These are phyloP conservation scores for Bergia sp. DNA, from an alignment of 92 coral and sea anemone genomes.

Conservation along the genomic window DNA sequence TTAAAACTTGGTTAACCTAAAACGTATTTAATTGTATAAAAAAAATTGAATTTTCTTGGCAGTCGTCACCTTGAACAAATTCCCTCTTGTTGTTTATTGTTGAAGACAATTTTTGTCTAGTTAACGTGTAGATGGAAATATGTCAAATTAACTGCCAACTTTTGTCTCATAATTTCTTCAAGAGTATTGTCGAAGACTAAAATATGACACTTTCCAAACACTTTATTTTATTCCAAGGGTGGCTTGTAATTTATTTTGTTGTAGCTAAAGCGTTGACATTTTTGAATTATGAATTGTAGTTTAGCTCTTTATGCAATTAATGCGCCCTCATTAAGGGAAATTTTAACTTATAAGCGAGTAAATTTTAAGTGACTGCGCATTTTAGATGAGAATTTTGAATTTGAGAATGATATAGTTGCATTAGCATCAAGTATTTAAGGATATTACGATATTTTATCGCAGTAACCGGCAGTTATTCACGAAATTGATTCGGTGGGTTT, in stretches of 20 bases:
- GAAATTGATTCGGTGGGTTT: not conserved
- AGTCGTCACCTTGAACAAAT: not conserved
- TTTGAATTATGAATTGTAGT: not conserved
- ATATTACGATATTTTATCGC: not conserved
- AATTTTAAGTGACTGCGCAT: not conserved
- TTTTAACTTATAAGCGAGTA: conserved; percentile 10
- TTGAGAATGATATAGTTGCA: conserved; percentile 4
- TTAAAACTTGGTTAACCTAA: too few relatives aligned
- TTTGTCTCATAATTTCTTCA: not conserved
- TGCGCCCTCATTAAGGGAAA: not conserved
- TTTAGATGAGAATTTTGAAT: conserved; percentile 1
- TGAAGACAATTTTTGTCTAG: too few relatives aligned
- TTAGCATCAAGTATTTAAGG: conserved; percentile 10
- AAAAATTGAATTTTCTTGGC: not conserved
- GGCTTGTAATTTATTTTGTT: not conserved
- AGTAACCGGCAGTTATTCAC: not conserved
- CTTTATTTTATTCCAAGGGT: not conserved
- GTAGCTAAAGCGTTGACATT: not conserved
- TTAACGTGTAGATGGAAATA: too few relatives aligned
- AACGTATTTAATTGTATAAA: too few relatives aligned
- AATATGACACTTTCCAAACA: conserved; percentile 3
- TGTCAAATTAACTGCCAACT: too few relatives aligned
- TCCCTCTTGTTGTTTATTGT: too few relatives aligned
- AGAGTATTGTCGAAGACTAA: not conserved
- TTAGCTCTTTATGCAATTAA: not conserved